These are phyloP conservation scores for Coronaproctus castanopsis DNA, from an alignment of 2,888 invertebrate genomes.

Conservation along the genomic window DNA sequence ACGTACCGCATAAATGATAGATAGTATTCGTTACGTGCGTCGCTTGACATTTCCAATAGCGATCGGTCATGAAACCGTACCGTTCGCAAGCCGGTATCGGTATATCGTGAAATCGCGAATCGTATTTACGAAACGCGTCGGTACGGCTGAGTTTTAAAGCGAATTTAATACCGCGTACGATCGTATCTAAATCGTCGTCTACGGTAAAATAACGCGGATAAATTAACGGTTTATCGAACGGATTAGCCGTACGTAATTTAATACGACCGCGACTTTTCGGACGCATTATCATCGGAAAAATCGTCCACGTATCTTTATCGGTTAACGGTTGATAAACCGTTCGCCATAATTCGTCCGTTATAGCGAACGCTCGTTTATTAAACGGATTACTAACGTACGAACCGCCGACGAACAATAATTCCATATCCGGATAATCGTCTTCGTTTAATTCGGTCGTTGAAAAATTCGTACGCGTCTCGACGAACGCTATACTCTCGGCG, in stretches of 20 bases:
- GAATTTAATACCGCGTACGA: slow-evolving; percentile 36
- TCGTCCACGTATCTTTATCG: slow-evolving; percentile 28
- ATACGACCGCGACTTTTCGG: slow-evolving; percentile 44
- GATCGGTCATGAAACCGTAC: slow-evolving; percentile 27
- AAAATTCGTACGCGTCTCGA: slow-evolving; percentile 24
- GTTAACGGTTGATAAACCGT: slow-evolving; percentile 28
- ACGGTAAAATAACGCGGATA: slow-evolving; percentile 45
- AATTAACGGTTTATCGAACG: slow-evolving; percentile 40
- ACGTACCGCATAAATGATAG: slow-evolving; percentile 45
- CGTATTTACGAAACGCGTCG: slow-evolving; percentile 36
- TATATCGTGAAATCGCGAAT: slow-evolving; percentile 32
- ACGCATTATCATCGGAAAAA: slow-evolving; percentile 38
- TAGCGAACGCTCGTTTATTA: slow-evolving; percentile 33
- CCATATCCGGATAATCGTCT: slow-evolving; percentile 14
- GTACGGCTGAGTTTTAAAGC: slow-evolving; percentile 36
- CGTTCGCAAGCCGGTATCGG: slow-evolving; percentile 33
- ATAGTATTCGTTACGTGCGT: slow-evolving; percentile 38
- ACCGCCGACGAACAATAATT: slow-evolving; percentile 13
- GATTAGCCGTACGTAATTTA: slow-evolving; percentile 38
- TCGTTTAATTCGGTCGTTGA: background rate
- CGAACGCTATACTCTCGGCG: slow-evolving; percentile 14
- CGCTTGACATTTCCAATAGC: slow-evolving; percentile 51
- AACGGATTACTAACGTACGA: slow-evolving; percentile 17
- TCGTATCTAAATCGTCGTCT: slow-evolving; percentile 38
- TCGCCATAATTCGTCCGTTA: slow-evolving; percentile 29